These are phyloP conservation scores for Chelon labrosus DNA, from an alignment of 2,797 vertebrate species.

Conservation along the genomic window DNA sequence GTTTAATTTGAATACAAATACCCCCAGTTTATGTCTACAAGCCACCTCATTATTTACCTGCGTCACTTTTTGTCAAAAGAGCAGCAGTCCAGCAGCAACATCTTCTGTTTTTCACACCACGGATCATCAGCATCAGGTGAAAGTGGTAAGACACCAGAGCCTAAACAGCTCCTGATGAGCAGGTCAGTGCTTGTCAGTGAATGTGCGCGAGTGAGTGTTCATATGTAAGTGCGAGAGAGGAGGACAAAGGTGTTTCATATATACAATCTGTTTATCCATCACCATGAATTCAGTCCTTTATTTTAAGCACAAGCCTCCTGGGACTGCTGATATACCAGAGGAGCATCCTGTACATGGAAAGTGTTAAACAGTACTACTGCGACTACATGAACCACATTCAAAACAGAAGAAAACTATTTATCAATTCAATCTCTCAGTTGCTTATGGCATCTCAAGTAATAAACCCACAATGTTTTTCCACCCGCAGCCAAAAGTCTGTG, in stretches of 20 bases:
- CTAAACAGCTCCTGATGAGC: slow-evolving; percentile 9
- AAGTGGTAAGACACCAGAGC: slow-evolving; percentile 11
- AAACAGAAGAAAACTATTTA: slow-evolving; percentile 11
- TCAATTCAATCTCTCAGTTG: neutral
- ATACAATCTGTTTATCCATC: slow-evolving; percentile 4
- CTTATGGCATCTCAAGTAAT: slow-evolving; percentile 6
- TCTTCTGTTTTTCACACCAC: neutral
- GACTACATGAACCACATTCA: slow-evolving; percentile 20
- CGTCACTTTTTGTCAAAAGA: neutral
- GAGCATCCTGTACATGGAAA: slow-evolving; percentile 1
- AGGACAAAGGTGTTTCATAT: slow-evolving; percentile 3
- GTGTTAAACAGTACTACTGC: neutral
- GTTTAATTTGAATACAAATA: too few relatives aligned
- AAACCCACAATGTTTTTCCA: slow-evolving; percentile 15
- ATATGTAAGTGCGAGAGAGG: neutral
- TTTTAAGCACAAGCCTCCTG: slow-evolving; percentile 18
- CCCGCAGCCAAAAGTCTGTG: slow-evolving; percentile 20
- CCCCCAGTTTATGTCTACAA: too few relatives aligned
- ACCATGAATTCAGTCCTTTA: slow-evolving; percentile 27
- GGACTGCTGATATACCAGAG: neutral
- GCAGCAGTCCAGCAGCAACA: neutral
- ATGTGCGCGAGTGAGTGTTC: neutral
- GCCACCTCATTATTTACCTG: too few relatives aligned
- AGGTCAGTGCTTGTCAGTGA: slow-evolving; percentile 10
- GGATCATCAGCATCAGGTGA: neutral